Evolutionary conservation across 2,888 invertebrate genomes (phyloP), one percentile per base, ranked within the genome.

Genomic region (Tiliacea aurago): DNA sequence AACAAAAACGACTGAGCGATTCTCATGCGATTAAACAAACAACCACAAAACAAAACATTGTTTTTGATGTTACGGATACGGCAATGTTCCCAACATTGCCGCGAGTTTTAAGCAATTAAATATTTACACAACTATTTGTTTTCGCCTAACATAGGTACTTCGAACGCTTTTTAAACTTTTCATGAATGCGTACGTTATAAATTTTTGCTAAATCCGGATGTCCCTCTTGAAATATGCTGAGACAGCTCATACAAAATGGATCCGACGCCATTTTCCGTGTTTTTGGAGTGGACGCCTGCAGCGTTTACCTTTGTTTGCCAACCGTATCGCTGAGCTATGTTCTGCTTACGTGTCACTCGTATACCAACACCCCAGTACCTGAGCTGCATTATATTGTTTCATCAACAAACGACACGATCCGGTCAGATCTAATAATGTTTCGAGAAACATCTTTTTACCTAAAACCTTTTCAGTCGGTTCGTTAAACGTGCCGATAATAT

Each of bases 161-260:
- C 64, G 73, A n/a, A 85, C 84, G 81, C 80, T 87, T 88, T 89
- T 87, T 88, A 87, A 87, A 91, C n/a, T 90, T 91, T 90, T 91
- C 89, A 91, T 90, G 91, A 88, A 86, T 86, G 85, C 84, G 78
- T 87, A 84, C 86, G 88, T 87, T 91, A 87, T 90, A 87, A 88
- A 88, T 90, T 84, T 87, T 77, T 70, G 23, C 67, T 65, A n/a
- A 76, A 84, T 82, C 85, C 86, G 83, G 78, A 78, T 76, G 76
- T 6, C 77, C 71, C 78, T 78, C 75, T 65, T 69, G 70, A 74
- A 84, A 88, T 81, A 70, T 89, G 93, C 93, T 94, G 94, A 93
- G 87, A 88, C 88, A 90, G 91, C 90, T 92, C 89, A 92, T 91
- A 88, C 87, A 93, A 92, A 93, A 92, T 91, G 88, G 89, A 92